Evolutionary conservation across 2,113 vertebrate species (phyloP), one percentile per base, ranked within the genome.

Genomic region (Mungos mungo): DNA sequence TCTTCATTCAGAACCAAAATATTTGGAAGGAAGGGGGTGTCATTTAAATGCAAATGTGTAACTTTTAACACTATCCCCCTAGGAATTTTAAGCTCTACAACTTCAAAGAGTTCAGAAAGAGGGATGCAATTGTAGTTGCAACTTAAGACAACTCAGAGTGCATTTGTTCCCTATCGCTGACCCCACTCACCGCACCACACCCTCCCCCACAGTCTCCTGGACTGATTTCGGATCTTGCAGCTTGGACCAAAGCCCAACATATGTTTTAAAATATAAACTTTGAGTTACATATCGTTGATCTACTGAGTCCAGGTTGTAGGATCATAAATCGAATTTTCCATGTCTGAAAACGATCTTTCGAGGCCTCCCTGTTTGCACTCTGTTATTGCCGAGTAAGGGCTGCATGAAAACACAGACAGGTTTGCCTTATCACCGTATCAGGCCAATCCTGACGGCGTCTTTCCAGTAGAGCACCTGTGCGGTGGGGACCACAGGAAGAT

Each of bases 201-300:
- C 79, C 16, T 13, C 47, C 52, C 69, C 29, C 31, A n/a, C 38
- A 25, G 6, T 80, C 29, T 69, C n/a, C 47, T 18, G 10, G 38
- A 72, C 41, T 96, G 86, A 74, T 84, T 87, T 96, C 63, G 93
- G 57, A 95, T 96, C 63, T 92, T 86, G 76, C 41, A 71, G 31
- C 87, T 97, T 93, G 86, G 47, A 50, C 72, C 83, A 92, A 92
- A 84, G 60, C 82, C 87, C 38, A 97, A 90, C 79, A 96, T 76
- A 50, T 95, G 80, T 95, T 95, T 97, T 94, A 94, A 97, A 88
- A 97, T 92, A 91, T 38, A 95, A 96, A 79, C 84, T 83, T 93
- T 31, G 54, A 97, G 33, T 27, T 96, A 38, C n/a, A 31, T 92
- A 83, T 95, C 96, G 38, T 80, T 74, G 84, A 65, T 77, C 74